Conservation (phyloP, 2,113 vertebrate genomes). For the Cygnus buccinator region DNA sequence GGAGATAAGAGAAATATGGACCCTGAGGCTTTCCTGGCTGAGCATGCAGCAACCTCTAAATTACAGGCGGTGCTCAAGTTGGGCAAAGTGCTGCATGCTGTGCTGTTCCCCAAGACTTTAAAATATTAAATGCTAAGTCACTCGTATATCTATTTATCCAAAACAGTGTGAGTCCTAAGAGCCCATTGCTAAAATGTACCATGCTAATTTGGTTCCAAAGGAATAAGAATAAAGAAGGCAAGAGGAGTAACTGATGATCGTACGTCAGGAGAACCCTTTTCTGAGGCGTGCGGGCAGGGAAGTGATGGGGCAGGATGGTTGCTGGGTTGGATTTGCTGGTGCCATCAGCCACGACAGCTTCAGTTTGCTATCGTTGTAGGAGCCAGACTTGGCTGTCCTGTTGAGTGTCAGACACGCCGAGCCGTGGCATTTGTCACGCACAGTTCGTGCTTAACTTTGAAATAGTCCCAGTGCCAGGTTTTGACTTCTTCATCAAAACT, state of each 20-base stretch:
- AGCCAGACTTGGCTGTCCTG: background rate
- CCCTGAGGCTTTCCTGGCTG: background rate
- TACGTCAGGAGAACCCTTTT: background rate
- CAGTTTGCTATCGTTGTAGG: background rate
- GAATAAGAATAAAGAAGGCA: accelerated
- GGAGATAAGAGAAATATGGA: background rate
- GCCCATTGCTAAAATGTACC: background rate
- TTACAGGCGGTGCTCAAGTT: accelerated
- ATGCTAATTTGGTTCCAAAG: accelerated
- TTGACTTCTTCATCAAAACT: background rate
- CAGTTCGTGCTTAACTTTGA: background rate
- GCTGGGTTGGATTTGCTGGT: background rate
- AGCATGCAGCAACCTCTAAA: background rate
- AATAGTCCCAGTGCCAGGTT: background rate
- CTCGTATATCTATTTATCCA: background rate
- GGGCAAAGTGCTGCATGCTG: background rate
- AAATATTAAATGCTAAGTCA: background rate
- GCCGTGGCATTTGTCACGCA: too few relatives aligned
- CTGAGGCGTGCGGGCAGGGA: accelerated
- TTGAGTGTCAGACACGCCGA: too few relatives aligned
- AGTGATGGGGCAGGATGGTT: accelerated
- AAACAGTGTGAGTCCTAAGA: background rate
- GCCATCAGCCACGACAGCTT: background rate
- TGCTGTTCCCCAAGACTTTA: background rate
- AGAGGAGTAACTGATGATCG: accelerated